A percentile compares a stretch with the other conserved stretches of the same genome.
Conservation (phyloP, 2,113 vertebrate species). For the Cinclus mexicanus region DNA sequence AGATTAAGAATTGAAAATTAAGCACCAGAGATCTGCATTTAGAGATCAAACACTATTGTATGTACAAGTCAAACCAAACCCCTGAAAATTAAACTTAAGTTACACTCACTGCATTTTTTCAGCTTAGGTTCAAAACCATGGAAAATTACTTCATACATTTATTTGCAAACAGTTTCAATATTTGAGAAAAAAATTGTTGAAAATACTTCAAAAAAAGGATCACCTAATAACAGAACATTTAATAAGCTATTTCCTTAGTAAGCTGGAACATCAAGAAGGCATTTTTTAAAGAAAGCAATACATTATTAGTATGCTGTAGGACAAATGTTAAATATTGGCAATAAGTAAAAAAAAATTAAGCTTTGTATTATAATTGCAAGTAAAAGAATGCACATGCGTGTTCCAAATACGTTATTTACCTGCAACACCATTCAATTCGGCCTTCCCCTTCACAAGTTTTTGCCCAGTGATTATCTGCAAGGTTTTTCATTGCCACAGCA, state of each 20-base stretch:
- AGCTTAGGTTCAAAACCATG: neutral
- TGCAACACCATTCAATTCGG: conserved; percentile 98
- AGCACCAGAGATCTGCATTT: neutral
- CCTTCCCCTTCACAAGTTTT: conserved; percentile 93
- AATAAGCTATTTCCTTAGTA: neutral
- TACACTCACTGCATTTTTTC: neutral
- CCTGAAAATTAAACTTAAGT: neutral
- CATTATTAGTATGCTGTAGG: neutral
- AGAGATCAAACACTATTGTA: neutral
- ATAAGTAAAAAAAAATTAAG: neutral
- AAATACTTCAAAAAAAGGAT: neutral
- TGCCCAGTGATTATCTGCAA: conserved; percentile 97
- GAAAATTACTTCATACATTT: neutral
- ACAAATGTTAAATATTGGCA: neutral
- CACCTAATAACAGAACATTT: neutral
- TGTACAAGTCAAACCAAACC: neutral
- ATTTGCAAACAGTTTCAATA: neutral
- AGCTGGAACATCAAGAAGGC: neutral
- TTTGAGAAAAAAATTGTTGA: neutral
- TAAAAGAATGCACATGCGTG: rapidly evolving
- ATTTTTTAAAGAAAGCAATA: neutral
- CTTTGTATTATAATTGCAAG: neutral
- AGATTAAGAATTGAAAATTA: neutral
- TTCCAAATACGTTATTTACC: conserved; percentile 74
- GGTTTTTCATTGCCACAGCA: conserved; percentile 96